Evolutionary conservation across 2,113 vertebrate genomes (phyloP).

Genomic region (Anser cygnoides): DNA sequence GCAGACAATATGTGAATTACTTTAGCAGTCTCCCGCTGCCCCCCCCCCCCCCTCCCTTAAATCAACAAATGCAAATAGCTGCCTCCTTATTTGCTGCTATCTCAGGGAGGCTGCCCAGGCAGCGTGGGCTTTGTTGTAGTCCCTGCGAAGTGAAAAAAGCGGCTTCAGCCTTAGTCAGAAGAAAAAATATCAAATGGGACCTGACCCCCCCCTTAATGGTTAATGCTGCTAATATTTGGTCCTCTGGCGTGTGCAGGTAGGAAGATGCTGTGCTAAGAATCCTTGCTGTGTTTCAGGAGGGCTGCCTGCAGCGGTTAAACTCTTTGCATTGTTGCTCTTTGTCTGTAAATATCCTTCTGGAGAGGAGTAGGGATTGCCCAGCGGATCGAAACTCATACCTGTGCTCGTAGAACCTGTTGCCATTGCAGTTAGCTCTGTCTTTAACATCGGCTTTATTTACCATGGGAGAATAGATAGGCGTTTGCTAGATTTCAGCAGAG

Average conservation of each 20-base stretch:
- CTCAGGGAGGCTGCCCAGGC: conserved; percentile 66
- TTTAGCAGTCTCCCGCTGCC: conserved; percentile 73
- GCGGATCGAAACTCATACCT: background rate
- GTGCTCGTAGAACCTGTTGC: conserved; percentile 22
- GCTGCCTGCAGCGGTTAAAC: conserved; percentile 29
- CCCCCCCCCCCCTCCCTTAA: conserved; percentile 55
- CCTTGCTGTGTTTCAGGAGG: conserved; percentile 39
- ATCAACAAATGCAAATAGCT: conserved; percentile 81
- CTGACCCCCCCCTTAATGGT: conserved; percentile 43
- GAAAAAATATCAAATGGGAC: conserved; percentile 57
- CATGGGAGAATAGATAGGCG: background rate
- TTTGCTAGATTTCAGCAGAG: background rate
- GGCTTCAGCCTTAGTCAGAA: conserved; percentile 67
- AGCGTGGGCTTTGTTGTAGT: conserved; percentile 81
- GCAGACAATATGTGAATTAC: conserved; percentile 81
- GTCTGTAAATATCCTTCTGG: conserved; percentile 20
- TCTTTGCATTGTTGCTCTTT: conserved; percentile 66
- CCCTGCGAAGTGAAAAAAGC: conserved; percentile 55
- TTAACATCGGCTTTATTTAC: background rate
- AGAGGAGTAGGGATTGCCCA: background rate
- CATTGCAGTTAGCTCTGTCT: background rate
- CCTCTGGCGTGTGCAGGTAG: conserved; percentile 72
- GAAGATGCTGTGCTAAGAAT: conserved; percentile 38
- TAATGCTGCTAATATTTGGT: conserved; percentile 44
- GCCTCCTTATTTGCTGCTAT: conserved; percentile 77